A percentile compares a stretch with the other conserved stretches of the same genome.
phyloP scores from a whole-genome alignment of 2,888 invertebrate genomes.

The Campaea margaritaria region DNA sequence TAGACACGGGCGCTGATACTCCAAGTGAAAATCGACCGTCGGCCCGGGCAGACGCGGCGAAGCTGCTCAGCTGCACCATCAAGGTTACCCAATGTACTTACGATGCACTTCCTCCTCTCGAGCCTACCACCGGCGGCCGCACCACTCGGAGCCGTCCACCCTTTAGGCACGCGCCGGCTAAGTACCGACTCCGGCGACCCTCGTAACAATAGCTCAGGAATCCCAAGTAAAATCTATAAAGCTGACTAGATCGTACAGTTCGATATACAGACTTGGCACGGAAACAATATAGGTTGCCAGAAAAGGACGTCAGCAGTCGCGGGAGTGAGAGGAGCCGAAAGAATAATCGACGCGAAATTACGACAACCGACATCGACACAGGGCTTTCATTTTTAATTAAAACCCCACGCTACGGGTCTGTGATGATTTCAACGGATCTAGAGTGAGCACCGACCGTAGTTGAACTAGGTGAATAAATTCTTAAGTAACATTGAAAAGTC shows the following conservation, averaged over 20 bases:
- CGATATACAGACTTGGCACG: conserved; percentile 76
- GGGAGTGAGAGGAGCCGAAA: conserved; percentile 65
- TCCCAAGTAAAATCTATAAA: conserved; percentile 63
- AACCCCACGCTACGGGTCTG: conserved; percentile 54
- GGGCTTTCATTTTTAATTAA: conserved; percentile 68
- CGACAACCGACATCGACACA: conserved; percentile 60
- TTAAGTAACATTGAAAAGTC: conserved; percentile 33
- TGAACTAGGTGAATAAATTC: conserved; percentile 18
- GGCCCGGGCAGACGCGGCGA: conserved; percentile 82
- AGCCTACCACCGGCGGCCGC: conserved; percentile 32
- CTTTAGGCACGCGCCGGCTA: conserved; percentile 40
- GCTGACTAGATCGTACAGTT: conserved; percentile 68
- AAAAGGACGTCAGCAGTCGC: conserved; percentile 69
- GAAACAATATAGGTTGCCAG: conserved; percentile 75
- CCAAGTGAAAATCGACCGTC: conserved; percentile 85
- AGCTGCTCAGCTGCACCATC: conserved; percentile 72
- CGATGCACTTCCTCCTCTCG: conserved; percentile 67
- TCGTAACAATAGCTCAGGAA: conserved; percentile 45
- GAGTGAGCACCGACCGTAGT: conserved; percentile 38
- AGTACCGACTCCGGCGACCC: conserved; percentile 39
- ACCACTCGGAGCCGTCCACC: conserved; percentile 34
- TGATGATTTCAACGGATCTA: conserved; percentile 51
- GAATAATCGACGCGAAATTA: conserved; percentile 64
- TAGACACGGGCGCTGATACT: conserved; percentile 80
- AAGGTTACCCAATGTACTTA: conserved; percentile 73